Percentiles rank a stretch among this genome's conserved stretches.
phyloP scores from a whole-genome alignment of 2,888 invertebrate genomes.

The Leucophenga montana region DNA sequence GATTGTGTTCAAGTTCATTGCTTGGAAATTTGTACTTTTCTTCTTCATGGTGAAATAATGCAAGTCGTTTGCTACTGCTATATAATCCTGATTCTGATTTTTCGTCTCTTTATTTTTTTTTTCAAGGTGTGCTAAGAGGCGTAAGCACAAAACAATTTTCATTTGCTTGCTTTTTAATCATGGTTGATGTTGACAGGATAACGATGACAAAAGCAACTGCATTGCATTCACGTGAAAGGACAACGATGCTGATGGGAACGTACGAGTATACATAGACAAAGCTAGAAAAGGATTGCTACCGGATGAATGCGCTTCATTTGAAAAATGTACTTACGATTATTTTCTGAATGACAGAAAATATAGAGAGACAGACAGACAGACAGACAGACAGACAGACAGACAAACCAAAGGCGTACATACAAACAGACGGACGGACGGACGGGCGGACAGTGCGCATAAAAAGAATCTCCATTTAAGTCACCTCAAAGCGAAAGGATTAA shows the following conservation, averaged over 20 bases:
- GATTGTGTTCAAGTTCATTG: slow-evolving; percentile 21
- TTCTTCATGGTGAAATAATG: slow-evolving; percentile 12
- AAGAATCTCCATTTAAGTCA: slow-evolving; percentile 26
- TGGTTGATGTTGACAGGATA: slow-evolving; percentile 53
- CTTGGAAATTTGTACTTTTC: slow-evolving; percentile 31
- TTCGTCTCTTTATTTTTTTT: slow-evolving; percentile 52
- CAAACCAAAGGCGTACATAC: slow-evolving; percentile 3
- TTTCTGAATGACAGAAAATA: slow-evolving; percentile 24
- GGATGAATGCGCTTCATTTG: slow-evolving; percentile 68
- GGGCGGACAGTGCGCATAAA: slow-evolving; percentile 7
- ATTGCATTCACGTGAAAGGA: slow-evolving; percentile 43
- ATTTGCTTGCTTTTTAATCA: slow-evolving; percentile 65
- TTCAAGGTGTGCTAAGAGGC: slow-evolving; percentile 67
- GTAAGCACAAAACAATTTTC: slow-evolving; percentile 67
- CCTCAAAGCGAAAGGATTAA: slow-evolving; percentile 33
- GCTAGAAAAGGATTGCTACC: slow-evolving; percentile 58
- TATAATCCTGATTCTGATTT: slow-evolving; percentile 25
- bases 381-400: neutral
- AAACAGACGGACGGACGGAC: slow-evolving; percentile 8
- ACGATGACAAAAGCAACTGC: slow-evolving; percentile 54
- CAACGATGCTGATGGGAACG: slow-evolving; percentile 25
- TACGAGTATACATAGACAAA: neutral
- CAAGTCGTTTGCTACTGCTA: slow-evolving; percentile 12
- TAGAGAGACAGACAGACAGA: neutral
- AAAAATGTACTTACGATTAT: slow-evolving; percentile 42